Evolutionary conservation across 2,888 invertebrate species (phyloP), one percentile per base, ranked within the genome.

Genomic region (Epicampocera succincta): DNA sequence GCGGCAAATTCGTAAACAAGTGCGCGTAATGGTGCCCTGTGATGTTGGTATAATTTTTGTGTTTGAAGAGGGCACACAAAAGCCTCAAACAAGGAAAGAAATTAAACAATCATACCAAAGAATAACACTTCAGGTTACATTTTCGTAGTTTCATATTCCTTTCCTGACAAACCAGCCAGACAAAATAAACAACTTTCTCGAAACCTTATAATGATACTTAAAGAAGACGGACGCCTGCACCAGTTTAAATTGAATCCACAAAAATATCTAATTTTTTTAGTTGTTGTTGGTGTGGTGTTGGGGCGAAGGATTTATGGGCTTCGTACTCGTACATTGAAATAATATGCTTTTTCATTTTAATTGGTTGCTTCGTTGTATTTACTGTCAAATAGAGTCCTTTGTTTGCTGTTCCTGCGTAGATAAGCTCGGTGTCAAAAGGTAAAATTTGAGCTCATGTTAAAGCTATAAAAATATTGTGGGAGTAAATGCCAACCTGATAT

Each of bases 191-290:
- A 1, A 54, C 50, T 58, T 46, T 56, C 38, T 40, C 12, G 76
- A 81, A 77, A 69, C 81, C 77, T 81, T 81, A 69, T 77, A 46
- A 76, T 56, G 48, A 72, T 68, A 77, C 68, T 58, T 77, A 77
- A 77, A 69, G 12, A 2, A 15, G 1, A 11, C 2, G 13, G 21
- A 21, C 13, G 21, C 25, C n/a, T 61, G 21, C 44, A 15, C 0
- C 9, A 44, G 44, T 61, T 3, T 44, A 44, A 44, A 61, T 44
- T 58, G 19, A 58, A 58, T 0, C 6, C 9, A 25, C 38, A 58
- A 58, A 11, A 29, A n/a, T 3, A 29, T 33, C 8, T 8, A 33
- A 33, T 33, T 33, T 33, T 33, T 33, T 8, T 33, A 33, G 8
- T 3, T 33, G 5, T 33, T n/a, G n/a, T n/a, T n/a, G n/a, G 33